These are phyloP conservation scores for Aelia acuminata DNA, from an alignment of 2,888 invertebrate genomes.

Conservation along the genomic window DNA sequence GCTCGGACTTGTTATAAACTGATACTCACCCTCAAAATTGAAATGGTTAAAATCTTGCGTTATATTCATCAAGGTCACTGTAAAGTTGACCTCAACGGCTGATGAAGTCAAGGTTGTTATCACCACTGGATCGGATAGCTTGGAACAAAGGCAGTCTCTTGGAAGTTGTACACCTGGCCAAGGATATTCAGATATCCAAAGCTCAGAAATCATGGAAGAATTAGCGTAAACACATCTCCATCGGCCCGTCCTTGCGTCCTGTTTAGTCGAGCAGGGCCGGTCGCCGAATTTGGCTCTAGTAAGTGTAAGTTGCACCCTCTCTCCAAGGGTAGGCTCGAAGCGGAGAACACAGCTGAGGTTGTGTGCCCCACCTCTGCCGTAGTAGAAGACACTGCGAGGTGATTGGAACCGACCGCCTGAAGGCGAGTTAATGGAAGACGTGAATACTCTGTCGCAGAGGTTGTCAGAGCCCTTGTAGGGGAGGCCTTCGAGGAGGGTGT, in stretches of 20 bases:
- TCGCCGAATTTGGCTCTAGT: slow-evolving; percentile 76
- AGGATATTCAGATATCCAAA: slow-evolving; percentile 79
- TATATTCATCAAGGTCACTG: slow-evolving; percentile 84
- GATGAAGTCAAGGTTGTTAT: slow-evolving; percentile 79
- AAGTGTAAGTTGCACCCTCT: slow-evolving; percentile 79
- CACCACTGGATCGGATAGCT: slow-evolving; percentile 77
- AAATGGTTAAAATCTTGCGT: slow-evolving; percentile 85
- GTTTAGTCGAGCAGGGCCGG: slow-evolving; percentile 77
- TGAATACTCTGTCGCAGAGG: slow-evolving; percentile 75
- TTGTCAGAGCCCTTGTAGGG: slow-evolving; percentile 75
- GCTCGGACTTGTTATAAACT: slow-evolving; percentile 71
- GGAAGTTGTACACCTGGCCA: slow-evolving; percentile 79
- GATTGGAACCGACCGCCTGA: slow-evolving; percentile 76
- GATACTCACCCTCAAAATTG: slow-evolving; percentile 76
- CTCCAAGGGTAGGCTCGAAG: slow-evolving; percentile 80
- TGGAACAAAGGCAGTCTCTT: slow-evolving; percentile 82
- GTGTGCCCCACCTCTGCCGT: slow-evolving; percentile 84
- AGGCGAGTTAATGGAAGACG: slow-evolving; percentile 67
- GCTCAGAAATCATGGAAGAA: slow-evolving; percentile 72
- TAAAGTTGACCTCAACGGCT: slow-evolving; percentile 81
- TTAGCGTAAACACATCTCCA: slow-evolving; percentile 77
- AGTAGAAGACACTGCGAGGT: slow-evolving; percentile 85
- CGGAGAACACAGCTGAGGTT: slow-evolving; percentile 82
- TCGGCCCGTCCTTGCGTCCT: slow-evolving; percentile 77
- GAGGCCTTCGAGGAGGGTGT: slow-evolving; percentile 78